phyloP scores from a whole-genome alignment of 2,113 vertebrate genomes.

The Hemibagrus wyckioides region DNA sequence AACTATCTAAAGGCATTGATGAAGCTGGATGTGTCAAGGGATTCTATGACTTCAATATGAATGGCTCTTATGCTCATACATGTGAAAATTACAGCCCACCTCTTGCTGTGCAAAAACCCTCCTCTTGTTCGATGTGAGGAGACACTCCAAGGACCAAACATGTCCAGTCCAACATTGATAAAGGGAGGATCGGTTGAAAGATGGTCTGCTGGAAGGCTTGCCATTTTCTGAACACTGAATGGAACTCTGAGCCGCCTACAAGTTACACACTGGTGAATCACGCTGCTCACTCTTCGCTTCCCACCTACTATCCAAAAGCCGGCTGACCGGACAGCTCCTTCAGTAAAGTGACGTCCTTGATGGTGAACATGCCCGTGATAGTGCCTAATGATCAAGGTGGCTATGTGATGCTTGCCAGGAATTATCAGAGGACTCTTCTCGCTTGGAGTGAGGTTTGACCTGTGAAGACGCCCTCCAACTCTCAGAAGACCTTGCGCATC shows the following conservation, averaged over 20 bases:
- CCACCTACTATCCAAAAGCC: slow-evolving; percentile 50
- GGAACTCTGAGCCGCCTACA: slow-evolving; percentile 38
- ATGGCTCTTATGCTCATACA: slow-evolving; percentile 49
- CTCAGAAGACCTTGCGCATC: slow-evolving; percentile 32
- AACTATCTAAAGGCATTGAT: slow-evolving; percentile 26
- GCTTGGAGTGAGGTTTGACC: neutral
- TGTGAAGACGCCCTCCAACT: slow-evolving; percentile 19
- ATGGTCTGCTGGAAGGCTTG: neutral
- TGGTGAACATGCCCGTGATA: slow-evolving; percentile 40
- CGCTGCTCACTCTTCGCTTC: slow-evolving; percentile 40
- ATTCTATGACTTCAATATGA: slow-evolving; percentile 50
- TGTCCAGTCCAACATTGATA: slow-evolving; percentile 40
- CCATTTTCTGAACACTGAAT: neutral
- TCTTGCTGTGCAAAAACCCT: slow-evolving; percentile 7
- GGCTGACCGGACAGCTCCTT: slow-evolving; percentile 42
- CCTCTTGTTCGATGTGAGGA: slow-evolving; percentile 35
- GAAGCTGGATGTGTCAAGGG: slow-evolving; percentile 31
- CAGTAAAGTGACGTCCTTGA: slow-evolving; percentile 46
- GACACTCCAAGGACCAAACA: slow-evolving; percentile 47
- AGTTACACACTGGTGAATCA: slow-evolving; percentile 50
- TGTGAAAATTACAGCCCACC: slow-evolving; percentile 52
- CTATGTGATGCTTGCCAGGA: slow-evolving; percentile 31
- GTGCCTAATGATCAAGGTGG: slow-evolving; percentile 36
- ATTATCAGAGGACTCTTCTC: slow-evolving; percentile 43
- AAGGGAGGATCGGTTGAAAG: slow-evolving; percentile 42